Evolutionary conservation across 1,140 invertebrate genomes (phyloP).

Genomic region (Monomorium pharaonis): DNA sequence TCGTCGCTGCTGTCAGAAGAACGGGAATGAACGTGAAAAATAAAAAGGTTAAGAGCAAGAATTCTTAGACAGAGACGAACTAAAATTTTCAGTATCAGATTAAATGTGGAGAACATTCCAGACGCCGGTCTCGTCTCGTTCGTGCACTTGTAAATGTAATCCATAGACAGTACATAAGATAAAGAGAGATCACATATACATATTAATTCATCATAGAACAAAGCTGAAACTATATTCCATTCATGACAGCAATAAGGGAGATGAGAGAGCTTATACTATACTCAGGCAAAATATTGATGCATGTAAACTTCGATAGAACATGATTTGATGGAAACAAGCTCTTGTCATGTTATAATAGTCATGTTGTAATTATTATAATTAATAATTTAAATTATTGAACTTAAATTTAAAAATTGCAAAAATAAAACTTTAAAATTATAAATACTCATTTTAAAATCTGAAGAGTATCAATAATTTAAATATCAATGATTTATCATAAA

Average conservation of each 20-base stretch:
- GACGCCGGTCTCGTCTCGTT: constrained; percentile 6
- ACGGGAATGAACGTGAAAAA: constrained; percentile 25
- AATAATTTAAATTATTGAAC: not conserved
- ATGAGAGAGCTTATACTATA: not conserved
- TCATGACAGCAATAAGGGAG: not conserved
- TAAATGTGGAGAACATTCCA: constrained; percentile 56
- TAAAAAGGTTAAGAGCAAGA: constrained; percentile 47
- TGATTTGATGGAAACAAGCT: not conserved
- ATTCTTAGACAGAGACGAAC: constrained; percentile 36
- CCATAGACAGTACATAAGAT: constrained; percentile 37
- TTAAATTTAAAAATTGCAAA: not conserved
- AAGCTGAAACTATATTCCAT: constrained; percentile 6
- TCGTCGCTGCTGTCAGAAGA: constrained; percentile 25
- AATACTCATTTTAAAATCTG: not conserved
- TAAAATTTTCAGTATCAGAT: constrained; percentile 54
- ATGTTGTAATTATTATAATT: not conserved
- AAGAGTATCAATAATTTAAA: not conserved
- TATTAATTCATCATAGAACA: constrained; percentile 31
- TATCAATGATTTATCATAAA: not conserved
- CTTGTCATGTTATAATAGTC: not conserved
- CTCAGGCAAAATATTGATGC: not conserved
- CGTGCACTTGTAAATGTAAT: constrained; percentile 27
- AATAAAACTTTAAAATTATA: not conserved
- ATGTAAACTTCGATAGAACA: not conserved
- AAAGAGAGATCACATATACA: not conserved